phyloP scores from a whole-genome alignment of 2,797 vertebrate species.

The Adelosebastes latens region DNA sequence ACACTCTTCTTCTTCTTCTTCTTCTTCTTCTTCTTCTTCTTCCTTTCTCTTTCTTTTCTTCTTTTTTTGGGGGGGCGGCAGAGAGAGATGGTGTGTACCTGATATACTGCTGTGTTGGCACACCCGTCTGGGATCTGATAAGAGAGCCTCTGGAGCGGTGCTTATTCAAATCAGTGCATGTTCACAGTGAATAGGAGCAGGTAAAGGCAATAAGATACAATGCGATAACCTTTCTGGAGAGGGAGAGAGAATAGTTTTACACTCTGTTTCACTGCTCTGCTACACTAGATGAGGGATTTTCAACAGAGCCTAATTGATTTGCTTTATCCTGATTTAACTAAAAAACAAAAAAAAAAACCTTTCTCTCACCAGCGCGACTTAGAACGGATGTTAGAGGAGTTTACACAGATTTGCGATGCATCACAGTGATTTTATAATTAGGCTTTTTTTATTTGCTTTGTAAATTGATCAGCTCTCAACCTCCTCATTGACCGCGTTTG shows the following conservation, averaged over 20 bases:
- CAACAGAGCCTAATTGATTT: slow-evolving; percentile 68
- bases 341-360: slow-evolving; percentile 30
- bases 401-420: slow-evolving; percentile 15
- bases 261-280: slow-evolving; percentile 64
- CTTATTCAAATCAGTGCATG: slow-evolving; percentile 84
- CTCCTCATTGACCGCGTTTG: slow-evolving; percentile 30
- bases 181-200: slow-evolving; percentile 81
- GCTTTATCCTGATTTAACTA: slow-evolving; percentile 45
- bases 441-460: slow-evolving; percentile 36
- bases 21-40: slow-evolving; percentile 17
- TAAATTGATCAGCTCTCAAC: slow-evolving; percentile 52
- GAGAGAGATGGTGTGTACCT: slow-evolving; percentile 73
- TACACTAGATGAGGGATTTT: slow-evolving; percentile 63
- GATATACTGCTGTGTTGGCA: slow-evolving; percentile 81
- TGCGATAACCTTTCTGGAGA: slow-evolving; percentile 79
- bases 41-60: background rate
- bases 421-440: slow-evolving; percentile 32
- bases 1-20: slow-evolving; percentile 14
- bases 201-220: slow-evolving; percentile 82
- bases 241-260: slow-evolving; percentile 71
- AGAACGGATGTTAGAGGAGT: background rate
- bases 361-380: slow-evolving; percentile 20
- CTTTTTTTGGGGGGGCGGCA: background rate
- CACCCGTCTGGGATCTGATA: slow-evolving; percentile 82
- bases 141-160: slow-evolving; percentile 78